Base-by-base conservation (phyloP, 2,797 vertebrate genomes). In the Melanotaenia parkinsoni region DNA sequence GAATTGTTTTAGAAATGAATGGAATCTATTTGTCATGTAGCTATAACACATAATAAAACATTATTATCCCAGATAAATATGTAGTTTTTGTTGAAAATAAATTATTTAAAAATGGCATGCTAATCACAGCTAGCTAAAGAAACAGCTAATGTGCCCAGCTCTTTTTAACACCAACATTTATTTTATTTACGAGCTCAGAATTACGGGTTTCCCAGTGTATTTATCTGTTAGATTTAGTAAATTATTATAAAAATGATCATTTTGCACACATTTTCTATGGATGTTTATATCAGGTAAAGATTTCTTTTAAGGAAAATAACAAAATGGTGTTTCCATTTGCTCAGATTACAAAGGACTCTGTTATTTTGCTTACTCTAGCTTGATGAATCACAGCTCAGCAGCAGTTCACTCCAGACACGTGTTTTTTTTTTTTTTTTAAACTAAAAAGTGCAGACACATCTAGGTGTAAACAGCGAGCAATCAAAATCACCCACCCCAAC, bases 401-500 rank as follows among this genome's bases (percentile, higher is more conserved):
- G 77, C 74, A 79, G 35, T 61, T 86, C 71, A 67, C 37, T 51
- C n/a, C 50, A 67, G 66, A 84, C 50, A 16, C 30, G 38, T 13
- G 12, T 40, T 40, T 40, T 22, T 26, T 26, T 26, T 26, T 74
- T 47, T 54, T 73, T n/a, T 60, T 10, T 32, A 7, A 6, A 35
- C 14, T 4, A 18, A 70, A 63, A 86, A 79, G 61, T 81, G 83
- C 80, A 85, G 63, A 86, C 81, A 66, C 66, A 77, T 87, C 72
- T 74, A 69, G 18, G 69, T 73, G 76, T 71, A 75, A 87, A 85
- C 26, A 80, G 47, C 57, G 30, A 76, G 68, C 79, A 86, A 86
- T 85, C 79, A 81, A 57, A 81, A 71, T 1, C 43, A 14, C 28
- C 58, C 77, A 51, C 74, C 32, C 73, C 75, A 80, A 59, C 72